phyloP scores from a whole-genome alignment of 2,797 vertebrate species.

The Natrix natrix region DNA sequence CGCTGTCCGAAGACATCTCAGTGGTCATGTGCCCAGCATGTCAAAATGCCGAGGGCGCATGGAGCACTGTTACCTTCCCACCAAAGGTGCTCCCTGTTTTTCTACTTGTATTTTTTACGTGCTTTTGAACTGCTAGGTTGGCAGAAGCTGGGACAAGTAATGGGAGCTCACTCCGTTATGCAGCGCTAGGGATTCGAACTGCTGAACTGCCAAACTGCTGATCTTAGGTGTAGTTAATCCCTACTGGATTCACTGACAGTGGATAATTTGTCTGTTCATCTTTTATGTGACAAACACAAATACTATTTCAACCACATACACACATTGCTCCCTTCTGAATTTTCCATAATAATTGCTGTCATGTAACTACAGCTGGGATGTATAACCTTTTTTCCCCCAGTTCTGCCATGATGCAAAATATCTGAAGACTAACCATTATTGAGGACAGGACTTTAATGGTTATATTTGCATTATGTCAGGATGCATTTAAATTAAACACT shows the following conservation, averaged over 20 bases:
- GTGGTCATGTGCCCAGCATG: too few species aligned
- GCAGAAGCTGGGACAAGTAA: too few species aligned
- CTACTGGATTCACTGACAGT: background rate
- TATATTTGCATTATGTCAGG: conserved; percentile 27
- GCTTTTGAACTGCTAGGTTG: too few species aligned
- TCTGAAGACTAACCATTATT: conserved; percentile 10
- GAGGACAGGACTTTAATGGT: background rate
- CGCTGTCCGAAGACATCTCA: too few species aligned
- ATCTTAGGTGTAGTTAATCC: background rate
- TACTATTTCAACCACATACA: background rate
- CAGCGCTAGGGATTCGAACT: too few species aligned
- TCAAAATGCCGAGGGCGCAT: too few species aligned
- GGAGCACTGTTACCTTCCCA: too few species aligned
- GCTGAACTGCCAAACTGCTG: too few species aligned
- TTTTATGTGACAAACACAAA: background rate
- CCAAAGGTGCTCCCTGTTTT: too few species aligned
- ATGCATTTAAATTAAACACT: background rate
- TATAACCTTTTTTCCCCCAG: background rate
- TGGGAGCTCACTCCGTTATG: too few species aligned
- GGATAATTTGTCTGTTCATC: background rate
- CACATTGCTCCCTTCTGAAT: background rate
- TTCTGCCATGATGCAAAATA: conserved; percentile 7
- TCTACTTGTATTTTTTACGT: too few species aligned
- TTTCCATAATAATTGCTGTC: background rate
- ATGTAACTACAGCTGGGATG: background rate